A percentile compares a stretch with the other conserved stretches of the same genome.
Evolutionary conservation across 2,113 vertebrate genomes (phyloP).

Genomic region (Chionomys nivalis): DNA sequence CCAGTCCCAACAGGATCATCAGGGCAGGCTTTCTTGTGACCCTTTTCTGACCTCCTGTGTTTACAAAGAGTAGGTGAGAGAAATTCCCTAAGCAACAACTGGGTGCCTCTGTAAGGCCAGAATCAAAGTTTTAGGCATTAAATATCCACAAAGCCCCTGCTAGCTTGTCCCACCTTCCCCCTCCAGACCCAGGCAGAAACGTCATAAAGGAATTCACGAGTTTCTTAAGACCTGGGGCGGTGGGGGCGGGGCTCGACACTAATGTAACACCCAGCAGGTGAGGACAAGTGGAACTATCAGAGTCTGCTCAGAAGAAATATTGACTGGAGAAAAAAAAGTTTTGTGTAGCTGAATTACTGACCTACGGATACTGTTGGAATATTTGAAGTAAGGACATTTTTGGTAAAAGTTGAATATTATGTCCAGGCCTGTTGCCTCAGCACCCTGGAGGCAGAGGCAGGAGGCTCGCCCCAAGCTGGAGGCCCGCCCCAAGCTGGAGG

Average conservation of each 20-base stretch:
- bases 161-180: background rate
- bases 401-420: background rate
- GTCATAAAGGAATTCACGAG: no score
- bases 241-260: no score
- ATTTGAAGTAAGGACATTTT: background rate
- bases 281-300: background rate
- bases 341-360: background rate
- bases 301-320: background rate
- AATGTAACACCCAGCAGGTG: background rate
- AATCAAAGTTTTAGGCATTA: background rate
- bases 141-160: accelerated
- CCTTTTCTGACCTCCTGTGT: conserved; percentile 8
- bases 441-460: background rate
- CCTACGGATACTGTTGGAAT: background rate
- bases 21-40: background rate
- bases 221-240: background rate
- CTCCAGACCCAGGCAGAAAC: background rate
- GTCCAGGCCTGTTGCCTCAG: background rate
- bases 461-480: background rate
- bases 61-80: background rate
- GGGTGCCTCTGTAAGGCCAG: background rate
- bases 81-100: no score
- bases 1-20: background rate
- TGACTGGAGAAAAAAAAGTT: background rate
- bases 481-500: background rate